Base-by-base conservation (phyloP, 2,113 vertebrate species). In the Cygnus buccinator region DNA sequence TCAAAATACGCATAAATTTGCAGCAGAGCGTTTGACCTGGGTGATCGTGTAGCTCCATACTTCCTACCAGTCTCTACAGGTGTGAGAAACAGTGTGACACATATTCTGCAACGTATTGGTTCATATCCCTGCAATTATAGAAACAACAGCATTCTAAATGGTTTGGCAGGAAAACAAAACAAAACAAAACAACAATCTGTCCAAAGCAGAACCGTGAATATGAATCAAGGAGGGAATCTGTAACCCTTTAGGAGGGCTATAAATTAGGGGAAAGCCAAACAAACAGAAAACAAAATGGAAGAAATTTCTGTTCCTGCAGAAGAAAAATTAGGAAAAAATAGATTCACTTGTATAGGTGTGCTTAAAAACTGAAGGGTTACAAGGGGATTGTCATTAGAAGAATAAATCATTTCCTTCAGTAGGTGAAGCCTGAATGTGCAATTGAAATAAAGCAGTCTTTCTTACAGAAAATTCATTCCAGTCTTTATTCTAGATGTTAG, bases 391-490 rank as follows among this genome's bases (percentile, higher is more conserved):
- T 26, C 17, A 9, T 31, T 73, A 70, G 46, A 77, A 74, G 15
- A 80, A 71, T 20, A 33, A 73, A 54, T 46, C 10, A 35, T 67
- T 87, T 94, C 22, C 44, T 89, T 76, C 9, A 41, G 26, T 58
- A 58, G 37, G 3, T 0, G 0, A 61, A 73, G 10, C 3, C 10
- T 77, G 37, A 59, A 74, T 17, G 44, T 10, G 2, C 28, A 50
- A 23, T 41, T n/a, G 17, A 83, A 90, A 80, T 19, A 74, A 83
- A 63, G 10, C 4, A 59, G 25, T 43, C 31, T 73, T 84, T 79
- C 28, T 44, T 26, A 33, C 13, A 58, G 54, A 44, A 76, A 62
- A 70, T 65, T 76, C 9, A 55, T 83, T 77, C 5, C 43, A 86
- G 37, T 70, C 23, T 78, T 89, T 61, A 28, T 74, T 80, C 13